phyloP scores from a whole-genome alignment of 2,888 invertebrate species.

The Hymenopus coronatus region DNA sequence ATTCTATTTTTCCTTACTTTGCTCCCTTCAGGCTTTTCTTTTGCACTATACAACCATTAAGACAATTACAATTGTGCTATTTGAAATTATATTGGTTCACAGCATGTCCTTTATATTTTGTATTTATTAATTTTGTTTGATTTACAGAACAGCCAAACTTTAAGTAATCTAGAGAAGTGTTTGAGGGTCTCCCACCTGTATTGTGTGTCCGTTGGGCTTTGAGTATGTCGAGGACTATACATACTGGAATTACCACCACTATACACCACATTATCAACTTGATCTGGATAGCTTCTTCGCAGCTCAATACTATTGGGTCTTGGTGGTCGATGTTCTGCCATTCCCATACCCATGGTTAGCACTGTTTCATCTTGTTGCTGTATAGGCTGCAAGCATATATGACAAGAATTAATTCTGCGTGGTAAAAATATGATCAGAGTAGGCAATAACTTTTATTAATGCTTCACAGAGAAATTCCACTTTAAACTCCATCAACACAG shows the following conservation, averaged over 20 bases:
- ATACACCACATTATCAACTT: conserved; percentile 49
- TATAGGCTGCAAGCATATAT: conserved; percentile 24
- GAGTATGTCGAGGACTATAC: conserved; percentile 35
- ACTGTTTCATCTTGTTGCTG: conserved; percentile 47
- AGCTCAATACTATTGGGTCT: conserved; percentile 87
- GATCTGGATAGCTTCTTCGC: conserved; percentile 58
- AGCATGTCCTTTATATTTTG: too few species aligned
- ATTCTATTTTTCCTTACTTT: too few species aligned
- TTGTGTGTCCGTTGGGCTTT: conserved; percentile 37
- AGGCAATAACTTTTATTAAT: too few species aligned
- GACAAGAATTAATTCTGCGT: neutral
- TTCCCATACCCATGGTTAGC: conserved; percentile 50
- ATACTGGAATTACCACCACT: conserved; percentile 42
- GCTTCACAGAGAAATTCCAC: too few species aligned
- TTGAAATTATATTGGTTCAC: too few species aligned
- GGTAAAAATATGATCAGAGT: neutral
- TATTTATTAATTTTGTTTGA: too few species aligned
- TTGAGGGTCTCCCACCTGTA: conserved; percentile 36
- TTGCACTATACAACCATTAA: too few species aligned
- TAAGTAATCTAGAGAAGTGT: too few species aligned
- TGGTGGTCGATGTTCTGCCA: conserved; percentile 64
- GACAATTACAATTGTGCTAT: too few species aligned
- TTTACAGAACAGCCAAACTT: too few species aligned
- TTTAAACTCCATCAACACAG: too few species aligned
- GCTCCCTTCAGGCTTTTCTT: too few species aligned